Base-by-base conservation (phyloP, 2,113 vertebrate genomes). In the Tauraco erythrolophus region DNA sequence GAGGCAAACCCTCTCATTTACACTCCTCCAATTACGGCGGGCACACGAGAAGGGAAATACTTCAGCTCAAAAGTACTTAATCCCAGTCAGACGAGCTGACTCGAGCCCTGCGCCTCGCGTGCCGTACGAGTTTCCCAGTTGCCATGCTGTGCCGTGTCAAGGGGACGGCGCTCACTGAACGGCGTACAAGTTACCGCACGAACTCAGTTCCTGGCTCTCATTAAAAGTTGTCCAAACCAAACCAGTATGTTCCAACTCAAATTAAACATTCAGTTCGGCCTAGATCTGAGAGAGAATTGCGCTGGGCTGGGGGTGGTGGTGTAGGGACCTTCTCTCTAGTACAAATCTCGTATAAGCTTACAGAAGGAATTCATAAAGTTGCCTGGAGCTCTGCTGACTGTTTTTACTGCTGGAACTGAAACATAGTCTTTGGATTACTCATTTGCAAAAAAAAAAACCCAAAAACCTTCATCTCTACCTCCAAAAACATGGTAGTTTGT, bases 301-400 rank as follows among this genome's bases (percentile, higher is more conserved):
- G 71, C 23, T 69, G 60, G 54, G 77, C 61, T 62, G 65, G 66
- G 60, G 79, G 62, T 43, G 64, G 51, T 60, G 56, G 51, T 37
- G 56, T 13, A 65, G 69, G 70, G 76, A 86, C 71, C 71, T 80
- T 41, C 76, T 71, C 72, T 51, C 37, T 17, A 19, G 16, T n/a
- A 25, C 77, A 80, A 16, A 71, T 22, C 71, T 43, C 30, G 45
- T 25, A 37, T 11, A 48, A 58, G 61, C 68, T 84, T 33, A 79
- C 1, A 2, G 92, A 86, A 79, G 61, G 70, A 92, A 89, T 96
- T 60, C 61, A 23, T 25, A 3, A 28, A 45, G 14, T 87, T 70
- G 81, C 82, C 76, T 84, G 66, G 86, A 92, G 92, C 89, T 84
- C 85, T 89, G 70, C 76, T 81, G 78, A 41, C 60, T 72, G 25